Evolutionary conservation across 1,140 invertebrate genomes (phyloP).

Genomic region (Zophobas morio): DNA sequence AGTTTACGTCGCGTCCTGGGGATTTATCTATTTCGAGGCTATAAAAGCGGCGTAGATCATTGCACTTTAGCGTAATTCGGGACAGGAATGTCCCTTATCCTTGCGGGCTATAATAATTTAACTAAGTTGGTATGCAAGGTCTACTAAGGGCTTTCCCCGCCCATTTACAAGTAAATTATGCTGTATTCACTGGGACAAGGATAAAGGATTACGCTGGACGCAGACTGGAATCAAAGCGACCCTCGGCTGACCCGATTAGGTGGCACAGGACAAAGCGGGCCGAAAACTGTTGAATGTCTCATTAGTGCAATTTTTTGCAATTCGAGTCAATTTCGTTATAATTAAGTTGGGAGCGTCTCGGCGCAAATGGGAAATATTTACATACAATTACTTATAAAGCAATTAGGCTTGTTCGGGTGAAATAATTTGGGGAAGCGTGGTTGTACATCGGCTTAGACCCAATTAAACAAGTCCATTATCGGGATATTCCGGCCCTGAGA

Average conservation of each 20-base stretch:
- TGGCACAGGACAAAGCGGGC: background rate
- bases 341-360: background rate
- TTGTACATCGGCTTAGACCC: background rate
- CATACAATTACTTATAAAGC: conserved; percentile 16
- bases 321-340: background rate
- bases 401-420: background rate
- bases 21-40: too few species aligned
- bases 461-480: conserved; percentile 18
- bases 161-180: conserved; percentile 31
- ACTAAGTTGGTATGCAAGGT: conserved; percentile 21
- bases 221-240: conserved; percentile 22
- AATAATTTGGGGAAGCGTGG: too few species aligned
- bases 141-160: conserved; percentile 1
- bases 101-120: background rate
- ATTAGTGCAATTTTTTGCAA: conserved; percentile 2
- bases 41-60: too few species aligned
- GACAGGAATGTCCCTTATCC: background rate
- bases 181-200: conserved; percentile 29
- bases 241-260: conserved; percentile 18
- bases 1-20: too few species aligned
- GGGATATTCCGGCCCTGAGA: background rate
- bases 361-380: conserved; percentile 5
- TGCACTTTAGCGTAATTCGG: background rate
- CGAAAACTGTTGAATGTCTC: conserved; percentile 18
- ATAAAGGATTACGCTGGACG: conserved; percentile 30